Conservation (phyloP, 2,797 vertebrate genomes). For the Oryzias sinensis region DNA sequence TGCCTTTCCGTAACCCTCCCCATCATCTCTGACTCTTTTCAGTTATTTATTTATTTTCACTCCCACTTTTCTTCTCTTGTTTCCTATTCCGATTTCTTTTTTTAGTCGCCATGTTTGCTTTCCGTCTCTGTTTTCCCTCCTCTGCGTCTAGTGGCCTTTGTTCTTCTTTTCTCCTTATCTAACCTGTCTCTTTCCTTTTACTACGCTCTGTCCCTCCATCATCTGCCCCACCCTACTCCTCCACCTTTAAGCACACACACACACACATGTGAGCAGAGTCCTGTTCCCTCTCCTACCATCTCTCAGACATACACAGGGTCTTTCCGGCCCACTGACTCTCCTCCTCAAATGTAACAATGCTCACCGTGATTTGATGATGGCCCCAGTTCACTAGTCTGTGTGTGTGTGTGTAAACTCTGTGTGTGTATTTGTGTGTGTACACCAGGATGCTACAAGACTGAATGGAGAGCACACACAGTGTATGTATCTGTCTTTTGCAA, state of each 20-base stretch:
- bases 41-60: slow-evolving; percentile 6
- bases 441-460: background rate
- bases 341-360: slow-evolving; percentile 76
- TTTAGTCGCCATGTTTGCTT: slow-evolving; percentile 29
- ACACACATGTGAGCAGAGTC: slow-evolving; percentile 7
- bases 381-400: slow-evolving; percentile 60
- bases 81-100: slow-evolving; percentile 33
- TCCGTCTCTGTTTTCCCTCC: slow-evolving; percentile 19
- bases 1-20: slow-evolving; percentile 39
- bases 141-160: slow-evolving; percentile 38
- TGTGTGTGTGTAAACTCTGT: background rate
- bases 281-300: slow-evolving; percentile 44
- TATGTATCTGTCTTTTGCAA: slow-evolving; percentile 4
- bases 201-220: slow-evolving; percentile 27
- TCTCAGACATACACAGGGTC: slow-evolving; percentile 64
- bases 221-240: slow-evolving; percentile 11
- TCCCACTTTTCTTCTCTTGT: slow-evolving; percentile 17
- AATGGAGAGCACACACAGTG: background rate
- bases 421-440: slow-evolving; percentile 26
- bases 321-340: slow-evolving; percentile 70
- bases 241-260: slow-evolving; percentile 22
- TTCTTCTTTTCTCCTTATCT: slow-evolving; percentile 30
- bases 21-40: slow-evolving; percentile 9
- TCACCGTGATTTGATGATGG: slow-evolving; percentile 77
- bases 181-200: slow-evolving; percentile 32